A percentile compares a stretch with the other conserved stretches of the same genome.
Evolutionary conservation across 37 sponge, comb jelly and placozoan genomes (phyloP).

Genomic region (Tethya wilhelma): DNA sequence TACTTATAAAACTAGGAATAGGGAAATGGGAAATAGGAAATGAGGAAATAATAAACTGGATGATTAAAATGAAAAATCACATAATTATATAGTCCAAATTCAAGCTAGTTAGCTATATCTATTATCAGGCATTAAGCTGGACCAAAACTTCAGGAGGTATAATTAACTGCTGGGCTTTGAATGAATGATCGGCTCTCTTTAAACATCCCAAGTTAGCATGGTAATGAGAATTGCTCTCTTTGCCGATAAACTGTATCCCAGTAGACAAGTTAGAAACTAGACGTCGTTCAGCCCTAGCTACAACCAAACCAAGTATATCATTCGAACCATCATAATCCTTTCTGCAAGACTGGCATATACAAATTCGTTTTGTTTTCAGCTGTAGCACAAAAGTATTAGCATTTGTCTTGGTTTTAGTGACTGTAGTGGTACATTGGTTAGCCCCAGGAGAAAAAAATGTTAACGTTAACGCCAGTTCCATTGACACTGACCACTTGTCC

Average conservation of each 20-base stretch:
- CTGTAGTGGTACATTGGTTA: no score
- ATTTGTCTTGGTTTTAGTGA: no score
- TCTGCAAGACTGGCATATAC: conserved; percentile 44
- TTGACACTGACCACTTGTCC: no score
- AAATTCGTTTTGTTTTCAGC: conserved; percentile 19
- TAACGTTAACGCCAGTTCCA: no score
- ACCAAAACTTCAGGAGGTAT: conserved; percentile 14
- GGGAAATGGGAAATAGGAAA: no score
- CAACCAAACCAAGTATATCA: conserved; percentile 31
- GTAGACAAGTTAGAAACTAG: conserved; percentile 22
- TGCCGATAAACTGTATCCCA: conserved; percentile 43
- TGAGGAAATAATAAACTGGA: no score
- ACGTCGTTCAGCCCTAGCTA: conserved; percentile 31
- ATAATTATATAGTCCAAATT: no score
- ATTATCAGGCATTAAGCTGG: no score
- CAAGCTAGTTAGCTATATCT: no score
- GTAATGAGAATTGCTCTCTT: conserved; percentile 40
- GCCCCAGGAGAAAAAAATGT: no score
- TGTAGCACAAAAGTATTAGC: conserved; percentile 21
- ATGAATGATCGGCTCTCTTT: not conserved
- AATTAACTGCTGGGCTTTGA: not conserved
- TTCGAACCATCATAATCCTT: conserved; percentile 15
- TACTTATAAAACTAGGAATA: no score
- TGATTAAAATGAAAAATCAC: no score
- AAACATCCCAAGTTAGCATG: conserved; percentile 13